Base-by-base conservation (phyloP, 1,140 invertebrate genomes). In the Lucilia sericata region DNA sequence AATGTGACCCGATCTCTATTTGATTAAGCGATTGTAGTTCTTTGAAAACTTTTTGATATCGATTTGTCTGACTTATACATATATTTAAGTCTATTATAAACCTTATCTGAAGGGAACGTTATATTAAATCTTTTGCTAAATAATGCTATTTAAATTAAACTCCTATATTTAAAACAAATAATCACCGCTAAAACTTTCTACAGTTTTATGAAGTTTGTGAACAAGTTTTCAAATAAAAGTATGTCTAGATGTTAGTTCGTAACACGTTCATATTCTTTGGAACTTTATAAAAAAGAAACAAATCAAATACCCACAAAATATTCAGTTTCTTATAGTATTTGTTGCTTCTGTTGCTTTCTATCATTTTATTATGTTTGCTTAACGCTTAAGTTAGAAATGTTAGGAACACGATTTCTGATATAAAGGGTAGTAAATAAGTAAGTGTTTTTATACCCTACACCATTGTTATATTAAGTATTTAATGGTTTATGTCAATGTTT, bases 361-460 rank as follows among this genome's bases (percentile, higher is more conserved):
- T 70, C 65, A 70, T 70, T 70, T 70, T 70, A 70, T 70, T 70
- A 70, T 70, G 19, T 70, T 70, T 70, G 21, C 65, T 70, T 70
- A 70, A 70, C 65, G 65, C 65, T 70, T 25, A n/a, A 70, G 21
- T 70, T 70, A 21, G 65, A 70, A 25, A 70, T 12, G 65, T 70
- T 21, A 21, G n/a, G n/a, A 60, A 60, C 17, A 60, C 0, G 14
- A 60, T n/a, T 60, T n/a, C 55, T n/a, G 17, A 55, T 12, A 55
- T 55, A 55, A 4, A 55, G 51, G 17, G 13, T 55, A 70, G 7
- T 19, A 3, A n/a, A 60, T 3, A 1, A 60, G 13, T 17, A 60
- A 5, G n/a, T 60, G 13, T 17, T n/a, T 60, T 60, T n/a, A n/a
- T 30, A 30, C 25, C 25, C 25, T 3, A 30, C 3, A 30, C 25